Evolutionary conservation across 1,140 invertebrate genomes (phyloP).

Genomic region (Platorchestia sp.): DNA sequence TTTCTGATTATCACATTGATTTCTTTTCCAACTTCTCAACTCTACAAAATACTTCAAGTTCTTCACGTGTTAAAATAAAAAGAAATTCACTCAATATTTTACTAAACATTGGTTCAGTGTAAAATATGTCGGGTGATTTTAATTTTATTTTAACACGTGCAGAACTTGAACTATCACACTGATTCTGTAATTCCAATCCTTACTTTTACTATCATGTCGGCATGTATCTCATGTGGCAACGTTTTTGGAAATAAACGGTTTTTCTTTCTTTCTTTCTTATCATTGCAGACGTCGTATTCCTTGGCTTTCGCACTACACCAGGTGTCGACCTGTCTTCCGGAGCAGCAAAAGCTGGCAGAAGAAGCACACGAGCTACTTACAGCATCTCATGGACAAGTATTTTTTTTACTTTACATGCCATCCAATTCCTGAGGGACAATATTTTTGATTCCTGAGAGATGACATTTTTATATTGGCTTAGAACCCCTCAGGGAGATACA

Average conservation of each 20-base stretch:
- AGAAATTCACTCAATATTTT: too few species aligned
- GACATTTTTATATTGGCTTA: too few species aligned
- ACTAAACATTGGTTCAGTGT: too few species aligned
- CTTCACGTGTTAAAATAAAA: too few species aligned
- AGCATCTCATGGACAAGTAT: not conserved
- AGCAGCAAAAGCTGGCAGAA: constrained; percentile 80
- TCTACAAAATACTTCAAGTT: too few species aligned
- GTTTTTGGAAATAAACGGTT: too few species aligned
- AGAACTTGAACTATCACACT: not conserved
- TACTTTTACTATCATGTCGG: constrained; percentile 64
- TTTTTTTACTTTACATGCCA: not conserved
- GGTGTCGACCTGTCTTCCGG: constrained; percentile 79
- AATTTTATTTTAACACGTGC: too few species aligned
- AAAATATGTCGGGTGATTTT: too few species aligned
- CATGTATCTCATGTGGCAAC: too few species aligned
- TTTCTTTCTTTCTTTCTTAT: too few species aligned
- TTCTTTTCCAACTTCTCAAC: too few species aligned
- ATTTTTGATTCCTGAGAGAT: not conserved
- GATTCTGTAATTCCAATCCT: not conserved
- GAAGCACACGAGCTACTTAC: constrained; percentile 77
- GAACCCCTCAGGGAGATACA: too few species aligned
- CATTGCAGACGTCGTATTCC: constrained; percentile 76
- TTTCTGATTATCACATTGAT: not conserved
- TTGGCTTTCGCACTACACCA: constrained; percentile 86
- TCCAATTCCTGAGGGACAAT: not conserved